Evolutionary conservation across 2,797 vertebrate species (phyloP).

Genomic region (Hippocampus kuda): DNA sequence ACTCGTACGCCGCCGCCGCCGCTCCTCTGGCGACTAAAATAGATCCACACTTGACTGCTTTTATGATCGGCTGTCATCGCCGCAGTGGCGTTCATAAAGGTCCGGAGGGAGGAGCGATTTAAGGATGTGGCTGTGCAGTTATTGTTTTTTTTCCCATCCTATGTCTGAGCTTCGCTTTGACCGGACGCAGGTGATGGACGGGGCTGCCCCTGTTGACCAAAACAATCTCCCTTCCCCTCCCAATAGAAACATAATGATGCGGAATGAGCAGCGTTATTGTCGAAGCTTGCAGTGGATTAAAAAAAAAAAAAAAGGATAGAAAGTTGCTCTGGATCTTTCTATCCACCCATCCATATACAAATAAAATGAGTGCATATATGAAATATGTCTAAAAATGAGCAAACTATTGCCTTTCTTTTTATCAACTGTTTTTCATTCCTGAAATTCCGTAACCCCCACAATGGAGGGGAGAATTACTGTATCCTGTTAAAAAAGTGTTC

Average conservation of each 20-base stretch:
- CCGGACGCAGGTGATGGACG: background rate
- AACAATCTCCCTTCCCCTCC: background rate
- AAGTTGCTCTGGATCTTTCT: background rate
- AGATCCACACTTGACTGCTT: conserved; percentile 7
- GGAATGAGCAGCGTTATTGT: background rate
- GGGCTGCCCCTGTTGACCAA: background rate
- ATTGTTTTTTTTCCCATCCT: background rate
- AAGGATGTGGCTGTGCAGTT: background rate
- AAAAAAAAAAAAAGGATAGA: background rate
- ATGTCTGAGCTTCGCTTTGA: background rate
- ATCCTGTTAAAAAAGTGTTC: too few species aligned
- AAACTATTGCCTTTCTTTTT: too few species aligned
- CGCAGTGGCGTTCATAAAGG: background rate
- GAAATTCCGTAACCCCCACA: too few species aligned
- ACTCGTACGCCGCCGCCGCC: background rate
- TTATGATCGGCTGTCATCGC: background rate
- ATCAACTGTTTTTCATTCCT: too few species aligned
- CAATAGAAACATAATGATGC: background rate
- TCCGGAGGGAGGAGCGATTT: background rate
- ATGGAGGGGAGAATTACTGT: too few species aligned
- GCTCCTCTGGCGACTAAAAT: conserved; percentile 2
- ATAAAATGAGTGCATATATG: too few species aligned
- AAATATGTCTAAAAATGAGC: too few species aligned
- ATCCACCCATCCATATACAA: too few species aligned
- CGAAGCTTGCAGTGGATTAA: conserved; percentile 11